Evolutionary conservation across 2,797 vertebrate genomes (phyloP).

Genomic region (Mastacembelus armatus): DNA sequence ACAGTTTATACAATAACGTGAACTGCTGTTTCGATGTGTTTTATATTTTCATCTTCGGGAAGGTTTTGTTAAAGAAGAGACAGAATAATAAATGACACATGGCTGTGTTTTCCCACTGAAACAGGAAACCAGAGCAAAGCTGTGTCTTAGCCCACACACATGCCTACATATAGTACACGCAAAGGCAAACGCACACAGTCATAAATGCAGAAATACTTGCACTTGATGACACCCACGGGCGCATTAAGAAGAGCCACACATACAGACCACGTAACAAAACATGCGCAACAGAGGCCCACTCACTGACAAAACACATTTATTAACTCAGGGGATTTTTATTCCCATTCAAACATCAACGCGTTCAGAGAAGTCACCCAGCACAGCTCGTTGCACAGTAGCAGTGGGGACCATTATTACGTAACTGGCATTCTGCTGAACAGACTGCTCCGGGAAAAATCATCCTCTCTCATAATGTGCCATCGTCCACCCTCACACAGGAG

Average conservation of each 20-base stretch:
- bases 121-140: conserved; percentile 42
- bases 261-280: conserved; percentile 39
- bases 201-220: conserved; percentile 50
- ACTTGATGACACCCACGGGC: conserved; percentile 64
- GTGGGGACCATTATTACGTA: conserved; percentile 64
- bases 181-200: conserved; percentile 31
- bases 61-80: neutral
- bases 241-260: conserved; percentile 35
- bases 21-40: too few relatives aligned
- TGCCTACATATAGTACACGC: conserved; percentile 34
- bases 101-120: conserved; percentile 32
- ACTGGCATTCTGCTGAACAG: conserved; percentile 58
- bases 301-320: conserved; percentile 40
- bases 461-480: conserved; percentile 42
- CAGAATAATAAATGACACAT: neutral
- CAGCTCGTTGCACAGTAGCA: conserved; percentile 55
- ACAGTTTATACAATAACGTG: neutral
- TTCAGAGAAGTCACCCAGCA: conserved; percentile 59
- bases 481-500: conserved; percentile 36
- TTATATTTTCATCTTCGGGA: too few relatives aligned
- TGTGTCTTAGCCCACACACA: conserved; percentile 52
- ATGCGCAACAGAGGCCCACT: conserved; percentile 50
- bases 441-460: conserved; percentile 55
- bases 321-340: conserved; percentile 29
- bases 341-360: conserved; percentile 50